Evolutionary conservation across 2,888 invertebrate genomes (phyloP).

Genomic region (Isotomurus palustris): DNA sequence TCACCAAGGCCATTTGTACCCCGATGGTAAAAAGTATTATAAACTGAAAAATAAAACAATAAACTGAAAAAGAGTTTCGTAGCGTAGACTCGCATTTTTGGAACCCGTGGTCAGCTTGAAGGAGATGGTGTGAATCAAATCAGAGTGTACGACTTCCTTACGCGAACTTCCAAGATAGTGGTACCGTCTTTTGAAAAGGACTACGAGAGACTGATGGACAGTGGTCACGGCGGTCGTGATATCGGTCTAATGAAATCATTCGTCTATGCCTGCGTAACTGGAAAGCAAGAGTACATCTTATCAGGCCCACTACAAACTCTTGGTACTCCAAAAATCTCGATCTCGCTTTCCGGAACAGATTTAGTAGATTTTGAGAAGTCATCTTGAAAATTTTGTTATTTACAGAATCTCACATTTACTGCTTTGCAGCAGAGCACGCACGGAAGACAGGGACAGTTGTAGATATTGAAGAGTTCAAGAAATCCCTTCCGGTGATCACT

Average conservation of each 20-base stretch:
- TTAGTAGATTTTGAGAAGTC: background rate
- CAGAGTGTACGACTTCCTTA: slow-evolving; percentile 41
- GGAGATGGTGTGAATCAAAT: slow-evolving; percentile 44
- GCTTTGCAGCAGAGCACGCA: slow-evolving; percentile 44
- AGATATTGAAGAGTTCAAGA: slow-evolving; percentile 37
- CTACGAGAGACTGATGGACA: slow-evolving; percentile 12
- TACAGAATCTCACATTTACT: slow-evolving; percentile 44
- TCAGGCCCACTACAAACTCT: slow-evolving; percentile 42
- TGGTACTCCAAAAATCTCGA: slow-evolving; percentile 28
- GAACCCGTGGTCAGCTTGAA: slow-evolving; percentile 49
- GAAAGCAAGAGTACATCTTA: slow-evolving; percentile 35
- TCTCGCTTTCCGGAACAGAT: background rate
- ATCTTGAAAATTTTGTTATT: background rate
- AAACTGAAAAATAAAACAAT: slow-evolving; percentile 42
- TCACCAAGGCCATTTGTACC: slow-evolving; percentile 50
- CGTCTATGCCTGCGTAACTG: slow-evolving; percentile 38
- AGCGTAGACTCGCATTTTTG: slow-evolving; percentile 49
- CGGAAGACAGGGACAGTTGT: slow-evolving; percentile 34
- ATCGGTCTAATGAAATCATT: slow-evolving; percentile 35
- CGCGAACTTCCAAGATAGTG: slow-evolving; percentile 27
- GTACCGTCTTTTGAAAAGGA: slow-evolving; percentile 21
- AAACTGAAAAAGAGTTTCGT: background rate
- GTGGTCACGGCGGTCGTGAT: slow-evolving; percentile 42
- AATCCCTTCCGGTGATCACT: slow-evolving; percentile 15
- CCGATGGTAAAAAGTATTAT: slow-evolving; percentile 34